phyloP scores from a whole-genome alignment of 2,113 vertebrate genomes.

The Sprattus sprattus region DNA sequence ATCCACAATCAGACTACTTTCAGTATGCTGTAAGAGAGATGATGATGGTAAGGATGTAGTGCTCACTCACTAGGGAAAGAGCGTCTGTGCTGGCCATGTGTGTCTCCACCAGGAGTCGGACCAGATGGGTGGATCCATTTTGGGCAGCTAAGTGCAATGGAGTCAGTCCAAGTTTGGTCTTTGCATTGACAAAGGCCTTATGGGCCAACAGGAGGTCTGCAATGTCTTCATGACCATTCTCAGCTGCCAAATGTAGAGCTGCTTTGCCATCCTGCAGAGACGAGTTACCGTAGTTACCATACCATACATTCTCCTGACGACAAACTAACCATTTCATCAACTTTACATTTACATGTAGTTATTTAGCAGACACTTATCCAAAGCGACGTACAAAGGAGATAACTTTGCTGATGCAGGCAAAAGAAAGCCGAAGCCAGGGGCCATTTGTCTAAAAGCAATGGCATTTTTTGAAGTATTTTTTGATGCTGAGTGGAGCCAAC shows the following conservation, averaged over 20 bases:
- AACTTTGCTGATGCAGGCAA: neutral
- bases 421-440: neutral
- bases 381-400: too few relatives aligned
- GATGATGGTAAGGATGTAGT: neutral
- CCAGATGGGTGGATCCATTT: conserved; percentile 57
- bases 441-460: neutral
- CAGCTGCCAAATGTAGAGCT: conserved; percentile 60
- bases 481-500: neutral
- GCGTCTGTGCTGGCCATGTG: conserved; percentile 59
- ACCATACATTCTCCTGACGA: neutral
- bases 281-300: neutral
- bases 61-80: conserved; percentile 57
- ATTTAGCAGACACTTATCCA: too few relatives aligned
- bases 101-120: conserved; percentile 57
- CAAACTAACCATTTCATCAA: neutral
- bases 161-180: conserved; percentile 64
- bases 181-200: conserved; percentile 66
- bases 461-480: neutral
- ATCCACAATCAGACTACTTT: too few relatives aligned
- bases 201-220: conserved; percentile 60
- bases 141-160: conserved; percentile 62
- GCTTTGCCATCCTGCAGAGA: conserved; percentile 62
- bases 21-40: neutral
- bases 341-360: too few relatives aligned
- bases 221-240: conserved; percentile 59